Conservation (phyloP, 2,888 invertebrate species). For the Siphlonurus alternatus region DNA sequence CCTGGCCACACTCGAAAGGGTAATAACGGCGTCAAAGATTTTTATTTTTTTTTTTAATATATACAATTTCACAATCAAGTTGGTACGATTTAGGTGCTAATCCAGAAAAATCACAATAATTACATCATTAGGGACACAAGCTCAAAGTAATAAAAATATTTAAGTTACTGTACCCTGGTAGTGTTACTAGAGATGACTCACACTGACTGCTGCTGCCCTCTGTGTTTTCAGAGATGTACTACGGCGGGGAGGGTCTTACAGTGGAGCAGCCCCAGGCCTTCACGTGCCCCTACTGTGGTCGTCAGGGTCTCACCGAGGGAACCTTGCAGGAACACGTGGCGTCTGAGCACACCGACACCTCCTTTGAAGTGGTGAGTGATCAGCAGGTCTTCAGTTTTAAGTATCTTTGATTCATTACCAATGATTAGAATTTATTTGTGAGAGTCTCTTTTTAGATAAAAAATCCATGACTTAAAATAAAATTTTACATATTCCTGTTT, state of each 20-base stretch:
- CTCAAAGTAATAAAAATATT: too few relatives aligned
- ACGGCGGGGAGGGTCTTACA: constrained; percentile 84
- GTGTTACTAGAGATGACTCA: too few relatives aligned
- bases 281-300: constrained; percentile 94
- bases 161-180: too few relatives aligned
- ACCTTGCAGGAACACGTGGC: constrained; percentile 82
- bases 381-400: not conserved
- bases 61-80: too few relatives aligned
- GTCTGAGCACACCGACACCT: constrained; percentile 79
- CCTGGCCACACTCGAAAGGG: too few relatives aligned
- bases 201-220: too few relatives aligned
- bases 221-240: constrained; percentile 65
- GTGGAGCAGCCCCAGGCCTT: constrained; percentile 89
- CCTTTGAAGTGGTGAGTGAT: constrained; percentile 69
- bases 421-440: constrained; percentile 2
- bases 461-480: not conserved
- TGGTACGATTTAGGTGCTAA: too few relatives aligned
- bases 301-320: constrained; percentile 89
- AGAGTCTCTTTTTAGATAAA: constrained; percentile 3
- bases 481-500: not conserved
- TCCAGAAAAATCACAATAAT: too few relatives aligned
- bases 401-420: constrained; percentile 2
- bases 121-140: too few relatives aligned
- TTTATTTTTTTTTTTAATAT: too few relatives aligned
- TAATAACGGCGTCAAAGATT: too few relatives aligned